Conservation (phyloP, 2,888 invertebrate genomes). For the Tricholauxania praeusta region DNA sequence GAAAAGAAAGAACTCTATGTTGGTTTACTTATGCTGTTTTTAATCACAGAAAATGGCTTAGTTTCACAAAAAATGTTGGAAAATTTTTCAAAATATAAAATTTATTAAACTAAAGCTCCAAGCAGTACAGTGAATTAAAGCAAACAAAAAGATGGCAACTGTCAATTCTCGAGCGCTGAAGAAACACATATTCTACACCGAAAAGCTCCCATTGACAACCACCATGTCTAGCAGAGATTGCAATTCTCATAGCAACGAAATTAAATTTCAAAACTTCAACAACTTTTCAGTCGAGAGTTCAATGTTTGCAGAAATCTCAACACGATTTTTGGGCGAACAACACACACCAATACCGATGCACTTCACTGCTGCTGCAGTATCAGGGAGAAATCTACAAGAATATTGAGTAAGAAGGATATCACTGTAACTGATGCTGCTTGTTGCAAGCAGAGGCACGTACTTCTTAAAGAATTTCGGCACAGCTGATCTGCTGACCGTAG, state of each 20-base stretch:
- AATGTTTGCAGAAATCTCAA: not conserved
- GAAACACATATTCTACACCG: too few relatives aligned
- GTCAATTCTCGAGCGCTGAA: too few relatives aligned
- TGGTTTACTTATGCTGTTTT: too few relatives aligned
- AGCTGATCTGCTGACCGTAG: not conserved
- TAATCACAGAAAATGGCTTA: too few relatives aligned
- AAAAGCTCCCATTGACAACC: not conserved
- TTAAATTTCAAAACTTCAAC: conserved; percentile 15
- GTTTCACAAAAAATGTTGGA: too few relatives aligned
- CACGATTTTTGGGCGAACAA: conserved; percentile 3
- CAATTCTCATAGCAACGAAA: not conserved
- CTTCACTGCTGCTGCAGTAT: not conserved
- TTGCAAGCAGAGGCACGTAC: conserved; percentile 21
- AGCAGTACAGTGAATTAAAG: too few relatives aligned
- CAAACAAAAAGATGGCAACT: too few relatives aligned
- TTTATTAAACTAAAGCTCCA: too few relatives aligned
- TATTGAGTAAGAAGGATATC: too few relatives aligned
- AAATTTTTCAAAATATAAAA: too few relatives aligned
- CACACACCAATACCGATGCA: not conserved
- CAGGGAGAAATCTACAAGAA: not conserved
- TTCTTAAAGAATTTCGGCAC: conserved; percentile 26
- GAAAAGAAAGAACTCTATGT: too few relatives aligned
- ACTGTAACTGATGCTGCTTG: not conserved
- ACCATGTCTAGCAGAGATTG: not conserved
- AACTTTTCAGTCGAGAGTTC: not conserved